These are phyloP conservation scores for Gulo gulo DNA, from an alignment of 2,113 vertebrate genomes.

Conservation along the genomic window DNA sequence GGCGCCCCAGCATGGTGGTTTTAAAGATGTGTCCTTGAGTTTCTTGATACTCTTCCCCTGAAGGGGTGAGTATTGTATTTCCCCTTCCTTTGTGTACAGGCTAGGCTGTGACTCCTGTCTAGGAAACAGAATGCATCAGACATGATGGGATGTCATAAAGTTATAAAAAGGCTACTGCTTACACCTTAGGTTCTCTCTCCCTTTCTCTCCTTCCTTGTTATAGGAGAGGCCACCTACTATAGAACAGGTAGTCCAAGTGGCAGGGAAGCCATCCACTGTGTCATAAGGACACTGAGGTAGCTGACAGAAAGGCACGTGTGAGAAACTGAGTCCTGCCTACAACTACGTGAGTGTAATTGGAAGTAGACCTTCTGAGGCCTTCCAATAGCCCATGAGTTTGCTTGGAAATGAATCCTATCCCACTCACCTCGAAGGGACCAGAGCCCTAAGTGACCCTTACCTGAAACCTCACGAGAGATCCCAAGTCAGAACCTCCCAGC, in stretches of 20 bases:
- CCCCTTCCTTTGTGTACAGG: neutral
- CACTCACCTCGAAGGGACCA: neutral
- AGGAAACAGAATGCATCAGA: neutral
- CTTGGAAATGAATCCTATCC: neutral
- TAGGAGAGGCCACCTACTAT: neutral
- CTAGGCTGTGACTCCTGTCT: neutral
- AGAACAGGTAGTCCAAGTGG: neutral
- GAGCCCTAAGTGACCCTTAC: neutral
- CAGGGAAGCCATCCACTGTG: too few relatives aligned
- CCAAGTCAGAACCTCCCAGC: neutral
- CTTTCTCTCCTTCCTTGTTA: neutral
- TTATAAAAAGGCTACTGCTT: neutral
- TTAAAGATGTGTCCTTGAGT: neutral
- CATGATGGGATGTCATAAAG: neutral
- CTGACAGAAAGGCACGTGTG: neutral
- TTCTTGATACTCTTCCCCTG: rapidly evolving
- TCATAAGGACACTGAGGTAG: too few relatives aligned
- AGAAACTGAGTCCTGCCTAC: neutral
- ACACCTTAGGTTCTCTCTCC: neutral
- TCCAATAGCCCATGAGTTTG: neutral
- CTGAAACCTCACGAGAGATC: neutral
- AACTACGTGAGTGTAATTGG: rapidly evolving
- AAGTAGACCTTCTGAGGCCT: neutral
- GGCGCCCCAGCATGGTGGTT: neutral
- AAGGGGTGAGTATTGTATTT: neutral